phyloP scores from a whole-genome alignment of 35 echinoderm and acorn worm species.

The Patiria miniata region DNA sequence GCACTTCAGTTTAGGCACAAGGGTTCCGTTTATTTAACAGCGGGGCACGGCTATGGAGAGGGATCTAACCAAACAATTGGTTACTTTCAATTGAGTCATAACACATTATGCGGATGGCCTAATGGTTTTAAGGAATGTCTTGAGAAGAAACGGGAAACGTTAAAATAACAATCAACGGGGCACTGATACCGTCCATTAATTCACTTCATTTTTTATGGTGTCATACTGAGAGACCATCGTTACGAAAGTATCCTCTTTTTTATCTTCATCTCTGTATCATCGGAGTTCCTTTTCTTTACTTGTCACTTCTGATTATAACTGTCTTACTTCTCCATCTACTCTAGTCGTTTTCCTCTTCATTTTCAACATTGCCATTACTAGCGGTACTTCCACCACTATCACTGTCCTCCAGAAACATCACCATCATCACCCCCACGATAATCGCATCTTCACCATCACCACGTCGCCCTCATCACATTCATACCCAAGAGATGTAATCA shows the following conservation, averaged over 20 bases:
- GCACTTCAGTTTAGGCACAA: neutral
- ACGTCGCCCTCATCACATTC: neutral
- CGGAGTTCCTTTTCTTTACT: neutral
- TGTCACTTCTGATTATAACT: neutral
- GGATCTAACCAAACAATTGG: conserved; percentile 24
- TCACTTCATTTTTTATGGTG: no score
- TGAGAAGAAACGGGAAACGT: no score
- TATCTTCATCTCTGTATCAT: neutral
- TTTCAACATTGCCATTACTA: neutral
- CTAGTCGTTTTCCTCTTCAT: neutral
- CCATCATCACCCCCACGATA: neutral
- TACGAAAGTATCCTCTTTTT: neutral
- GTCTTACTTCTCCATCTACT: neutral
- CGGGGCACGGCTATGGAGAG: neutral
- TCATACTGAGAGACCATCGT: neutral
- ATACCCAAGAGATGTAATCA: neutral
- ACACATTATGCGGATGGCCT: neutral
- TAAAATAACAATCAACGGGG: no score
- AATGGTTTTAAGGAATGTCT: conserved; percentile 13
- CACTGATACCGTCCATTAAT: no score
- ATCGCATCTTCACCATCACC: neutral
- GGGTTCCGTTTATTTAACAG: conserved; percentile 28
- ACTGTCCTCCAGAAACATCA: neutral
- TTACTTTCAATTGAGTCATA: conserved; percentile 28
- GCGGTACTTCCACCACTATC: neutral